Conservation (phyloP, 2,888 invertebrate species). For the Troilus luridus region DNA sequence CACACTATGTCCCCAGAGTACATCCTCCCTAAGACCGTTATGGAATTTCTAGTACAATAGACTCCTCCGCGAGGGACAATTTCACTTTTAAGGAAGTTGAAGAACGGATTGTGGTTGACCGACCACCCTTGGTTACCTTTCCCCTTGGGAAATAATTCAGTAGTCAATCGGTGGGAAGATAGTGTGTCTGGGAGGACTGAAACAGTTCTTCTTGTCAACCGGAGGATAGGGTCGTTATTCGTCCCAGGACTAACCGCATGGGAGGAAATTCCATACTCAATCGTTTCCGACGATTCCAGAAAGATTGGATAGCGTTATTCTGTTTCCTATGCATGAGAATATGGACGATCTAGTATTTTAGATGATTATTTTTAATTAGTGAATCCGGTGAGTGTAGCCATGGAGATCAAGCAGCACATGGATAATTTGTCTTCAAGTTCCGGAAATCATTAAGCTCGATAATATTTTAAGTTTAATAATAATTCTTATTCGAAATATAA, state of each 20-base stretch:
- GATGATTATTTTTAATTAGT: background rate
- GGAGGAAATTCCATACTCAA: background rate
- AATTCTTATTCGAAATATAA: no score
- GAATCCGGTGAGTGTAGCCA: background rate
- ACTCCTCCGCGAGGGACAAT: slow-evolving; percentile 11
- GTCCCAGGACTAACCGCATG: slow-evolving; percentile 4
- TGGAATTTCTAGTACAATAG: slow-evolving; percentile 27
- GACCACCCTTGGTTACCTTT: slow-evolving; percentile 30
- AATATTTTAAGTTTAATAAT: no score
- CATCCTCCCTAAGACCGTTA: background rate
- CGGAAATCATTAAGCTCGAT: no score
- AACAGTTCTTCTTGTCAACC: slow-evolving; percentile 39
- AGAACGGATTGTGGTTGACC: slow-evolving; percentile 48
- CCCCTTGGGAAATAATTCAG: slow-evolving; percentile 44
- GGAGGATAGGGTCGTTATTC: background rate
- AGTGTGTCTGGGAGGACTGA: slow-evolving; percentile 19
- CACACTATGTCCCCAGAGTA: background rate
- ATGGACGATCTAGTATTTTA: background rate
- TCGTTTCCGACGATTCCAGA: slow-evolving; percentile 9
- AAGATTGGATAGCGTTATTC: slow-evolving; percentile 37
- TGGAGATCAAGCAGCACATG: background rate
- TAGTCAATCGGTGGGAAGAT: slow-evolving; percentile 38
- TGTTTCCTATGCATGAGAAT: background rate
- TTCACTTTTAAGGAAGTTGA: slow-evolving; percentile 50
- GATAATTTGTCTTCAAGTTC: background rate